Evolutionary conservation across 2,113 vertebrate genomes (phyloP), one percentile per base, ranked within the genome.

Genomic region (Meleagris gallopavo): DNA sequence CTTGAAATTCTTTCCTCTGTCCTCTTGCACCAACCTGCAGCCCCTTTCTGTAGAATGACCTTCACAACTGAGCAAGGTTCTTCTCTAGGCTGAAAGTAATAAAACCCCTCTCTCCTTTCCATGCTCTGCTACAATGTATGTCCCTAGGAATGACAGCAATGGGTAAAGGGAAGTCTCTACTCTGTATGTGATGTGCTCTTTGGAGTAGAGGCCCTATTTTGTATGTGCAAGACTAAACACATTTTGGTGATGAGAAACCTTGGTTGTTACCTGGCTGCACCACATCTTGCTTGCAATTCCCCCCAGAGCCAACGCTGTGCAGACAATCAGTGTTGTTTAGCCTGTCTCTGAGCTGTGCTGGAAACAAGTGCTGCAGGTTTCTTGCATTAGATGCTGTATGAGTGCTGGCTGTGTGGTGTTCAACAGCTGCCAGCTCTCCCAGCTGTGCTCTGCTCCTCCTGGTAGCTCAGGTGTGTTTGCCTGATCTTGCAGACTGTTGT

Each of bases 401-500:
- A 89, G 46, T 0, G 54, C 54, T n/a, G 60, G 61, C 65, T 60
- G 54, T 0, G 2, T 11, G 29, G 79, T 27, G 9, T 15, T 12
- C 16, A 72, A 66, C 84, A 73, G 67, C 87, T 91, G 94, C 67
- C 95, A 80, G 82, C 75, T 71, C 84, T 38, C 57, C 62, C 89
- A 88, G 81, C 75, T 89, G 82, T 46, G 85, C 50, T 29, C 64
- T 30, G 21, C 79, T 82, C 69, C 57, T 93, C 73, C 64, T 85
- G 84, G 27, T 40, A 75, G 73, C 83, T 86, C 88, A 84, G 88
- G 82, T 88, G 81, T 76, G 45, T 82, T 89, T 92, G 78, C 55
- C 73, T 32, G 54, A 36, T 36, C 55, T 86, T 38, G 48, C 2
- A 84, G 79, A 7, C 24, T 48, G 84, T 27, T 91, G 41, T 45